These are phyloP conservation scores for Cyclopterus lumpus DNA, from an alignment of 2,797 vertebrate species.

Conservation along the genomic window DNA sequence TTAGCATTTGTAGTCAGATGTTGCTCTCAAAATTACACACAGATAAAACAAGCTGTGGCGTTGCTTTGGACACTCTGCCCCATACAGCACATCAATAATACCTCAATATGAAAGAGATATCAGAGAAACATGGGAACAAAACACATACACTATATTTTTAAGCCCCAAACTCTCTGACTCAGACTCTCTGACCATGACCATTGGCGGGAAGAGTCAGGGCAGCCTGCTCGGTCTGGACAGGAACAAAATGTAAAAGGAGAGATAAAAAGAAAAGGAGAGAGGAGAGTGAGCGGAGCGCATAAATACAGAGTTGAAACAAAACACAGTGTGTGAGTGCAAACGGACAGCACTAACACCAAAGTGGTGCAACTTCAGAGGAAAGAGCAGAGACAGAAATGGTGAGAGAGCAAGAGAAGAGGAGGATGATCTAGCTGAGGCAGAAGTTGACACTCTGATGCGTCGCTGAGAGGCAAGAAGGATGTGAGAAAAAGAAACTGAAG, in stretches of 20 bases:
- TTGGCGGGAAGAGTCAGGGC: slow-evolving; percentile 31
- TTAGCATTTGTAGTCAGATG: slow-evolving; percentile 33
- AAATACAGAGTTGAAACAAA: slow-evolving; percentile 56
- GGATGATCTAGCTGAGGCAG: slow-evolving; percentile 32
- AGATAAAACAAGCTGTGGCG: slow-evolving; percentile 30
- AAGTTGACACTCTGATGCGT: slow-evolving; percentile 32
- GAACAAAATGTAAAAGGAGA: slow-evolving; percentile 54
- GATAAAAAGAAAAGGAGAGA: slow-evolving; percentile 41
- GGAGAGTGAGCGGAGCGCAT: slow-evolving; percentile 29
- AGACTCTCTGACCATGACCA: slow-evolving; percentile 38
- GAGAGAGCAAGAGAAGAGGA: slow-evolving; percentile 28
- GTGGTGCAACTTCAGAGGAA: slow-evolving; percentile 49
- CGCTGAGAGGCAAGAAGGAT: slow-evolving; percentile 23
- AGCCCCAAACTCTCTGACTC: slow-evolving; percentile 51
- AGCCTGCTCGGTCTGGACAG: slow-evolving; percentile 35
- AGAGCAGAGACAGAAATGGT: slow-evolving; percentile 28
- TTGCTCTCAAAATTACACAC: slow-evolving; percentile 38
- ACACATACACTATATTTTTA: slow-evolving; percentile 38
- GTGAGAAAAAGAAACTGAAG: slow-evolving; percentile 14
- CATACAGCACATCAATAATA: slow-evolving; percentile 51
- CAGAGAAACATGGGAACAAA: slow-evolving; percentile 23
- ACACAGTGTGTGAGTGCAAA: slow-evolving; percentile 38
- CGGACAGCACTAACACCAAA: slow-evolving; percentile 53
- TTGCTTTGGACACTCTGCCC: slow-evolving; percentile 31
- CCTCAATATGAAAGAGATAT: slow-evolving; percentile 53